A percentile compares a stretch with the other conserved stretches of the same genome.
Evolutionary conservation across 1,140 invertebrate genomes (phyloP).

Genomic region (Saccostrea glomerata): DNA sequence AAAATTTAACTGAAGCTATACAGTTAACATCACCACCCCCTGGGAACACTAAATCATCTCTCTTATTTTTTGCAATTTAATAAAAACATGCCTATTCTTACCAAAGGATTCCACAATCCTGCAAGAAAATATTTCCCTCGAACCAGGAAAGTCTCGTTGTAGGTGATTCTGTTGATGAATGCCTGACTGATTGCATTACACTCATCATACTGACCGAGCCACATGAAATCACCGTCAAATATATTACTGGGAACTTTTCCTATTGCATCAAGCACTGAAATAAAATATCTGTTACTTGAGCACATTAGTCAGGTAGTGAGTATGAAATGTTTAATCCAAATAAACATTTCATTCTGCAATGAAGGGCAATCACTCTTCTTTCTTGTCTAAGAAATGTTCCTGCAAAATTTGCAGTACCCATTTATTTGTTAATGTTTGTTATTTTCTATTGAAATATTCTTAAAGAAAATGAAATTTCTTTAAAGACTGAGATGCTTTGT

Average conservation of each 20-base stretch:
- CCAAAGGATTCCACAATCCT: neutral
- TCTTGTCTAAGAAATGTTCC: neutral
- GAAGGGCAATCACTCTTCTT: neutral
- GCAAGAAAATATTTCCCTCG: neutral
- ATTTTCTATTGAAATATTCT: no score
- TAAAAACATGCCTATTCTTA: no score
- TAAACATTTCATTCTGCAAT: neutral
- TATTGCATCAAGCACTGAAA: slow-evolving; percentile 25
- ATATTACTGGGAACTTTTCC: slow-evolving; percentile 33
- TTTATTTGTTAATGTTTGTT: neutral
- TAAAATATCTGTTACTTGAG: neutral
- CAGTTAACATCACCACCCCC: no score
- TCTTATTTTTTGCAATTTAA: no score
- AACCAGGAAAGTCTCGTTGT: slow-evolving; percentile 1
- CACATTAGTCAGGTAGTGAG: neutral
- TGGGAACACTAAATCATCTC: no score
- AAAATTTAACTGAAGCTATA: no score
- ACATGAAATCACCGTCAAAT: slow-evolving; percentile 14
- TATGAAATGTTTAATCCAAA: neutral
- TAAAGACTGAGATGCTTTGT: neutral
- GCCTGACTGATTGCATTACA: neutral
- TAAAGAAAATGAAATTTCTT: no score
- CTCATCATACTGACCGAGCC: slow-evolving; percentile 12
- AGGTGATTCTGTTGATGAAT: neutral
- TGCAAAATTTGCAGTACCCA: no score